Evolutionary conservation across 2,797 vertebrate species (phyloP).

Genomic region (Trachops cirrhosus): DNA sequence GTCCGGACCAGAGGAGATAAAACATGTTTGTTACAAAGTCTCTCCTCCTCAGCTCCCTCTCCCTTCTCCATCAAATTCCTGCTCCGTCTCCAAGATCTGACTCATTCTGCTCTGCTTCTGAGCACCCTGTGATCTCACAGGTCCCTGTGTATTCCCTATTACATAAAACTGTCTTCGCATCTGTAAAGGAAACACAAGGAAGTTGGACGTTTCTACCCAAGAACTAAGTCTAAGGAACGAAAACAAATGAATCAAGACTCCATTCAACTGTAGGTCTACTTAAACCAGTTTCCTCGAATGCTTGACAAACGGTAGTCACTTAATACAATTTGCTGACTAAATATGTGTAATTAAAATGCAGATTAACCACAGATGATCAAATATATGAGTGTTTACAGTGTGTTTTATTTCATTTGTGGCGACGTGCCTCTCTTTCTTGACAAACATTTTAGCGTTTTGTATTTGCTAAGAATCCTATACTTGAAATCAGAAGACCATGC

Average conservation of each 20-base stretch:
- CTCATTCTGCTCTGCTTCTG: not conserved
- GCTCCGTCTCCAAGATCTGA: not conserved
- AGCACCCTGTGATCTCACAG: not conserved
- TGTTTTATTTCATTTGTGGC: not conserved
- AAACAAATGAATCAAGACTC: not conserved
- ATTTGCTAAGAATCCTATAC: not conserved
- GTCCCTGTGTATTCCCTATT: not conserved
- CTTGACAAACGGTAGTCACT: not conserved
- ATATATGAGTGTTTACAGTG: not conserved
- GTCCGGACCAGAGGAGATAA: not conserved
- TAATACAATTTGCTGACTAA: not conserved
- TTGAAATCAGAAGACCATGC: not conserved
- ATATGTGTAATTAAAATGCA: not conserved
- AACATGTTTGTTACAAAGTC: not conserved
- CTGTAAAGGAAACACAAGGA: not conserved
- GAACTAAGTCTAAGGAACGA: not conserved
- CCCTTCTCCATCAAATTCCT: not conserved
- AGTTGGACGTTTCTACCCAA: not conserved
- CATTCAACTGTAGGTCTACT: not conserved
- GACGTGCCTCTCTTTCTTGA: not conserved
- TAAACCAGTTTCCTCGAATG: not conserved
- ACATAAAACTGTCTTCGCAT: not conserved
- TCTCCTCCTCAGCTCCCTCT: not conserved
- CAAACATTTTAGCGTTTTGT: not conserved
- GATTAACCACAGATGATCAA: not conserved